Percentiles rank a stretch among this genome's conserved stretches.
phyloP scores from a whole-genome alignment of 2,888 invertebrate genomes.

The Cantharis rustica region DNA sequence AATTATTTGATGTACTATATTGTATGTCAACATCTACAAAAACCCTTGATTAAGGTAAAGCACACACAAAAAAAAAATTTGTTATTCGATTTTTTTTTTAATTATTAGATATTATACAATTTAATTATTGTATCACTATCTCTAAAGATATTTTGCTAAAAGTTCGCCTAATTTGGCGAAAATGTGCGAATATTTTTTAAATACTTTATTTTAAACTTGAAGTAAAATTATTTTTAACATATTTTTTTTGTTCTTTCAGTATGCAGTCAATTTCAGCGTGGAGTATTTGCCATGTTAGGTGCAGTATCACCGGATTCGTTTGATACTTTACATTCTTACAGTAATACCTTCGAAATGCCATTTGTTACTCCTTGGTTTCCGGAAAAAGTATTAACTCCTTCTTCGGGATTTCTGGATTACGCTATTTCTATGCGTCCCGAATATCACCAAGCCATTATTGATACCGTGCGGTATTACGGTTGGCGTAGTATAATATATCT shows the following conservation, averaged over 20 bases:
- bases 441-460: constrained; percentile 93
- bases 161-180: too few species aligned
- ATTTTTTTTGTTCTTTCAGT: constrained; percentile 68
- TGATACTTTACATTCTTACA: constrained; percentile 91
- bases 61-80: too few species aligned
- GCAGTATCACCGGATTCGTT: constrained; percentile 94
- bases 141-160: too few species aligned
- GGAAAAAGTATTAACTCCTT: constrained; percentile 87
- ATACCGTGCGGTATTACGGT: constrained; percentile 89
- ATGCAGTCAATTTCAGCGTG: constrained; percentile 87
- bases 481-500: constrained; percentile 90
- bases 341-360: constrained; percentile 94
- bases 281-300: constrained; percentile 88
- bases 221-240: background rate
- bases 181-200: too few species aligned
- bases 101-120: too few species aligned
- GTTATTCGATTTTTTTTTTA: too few species aligned
- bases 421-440: constrained; percentile 94
- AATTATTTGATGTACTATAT: too few species aligned
- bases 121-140: too few species aligned
- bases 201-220: background rate
- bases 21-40: too few species aligned
- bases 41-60: too few species aligned
- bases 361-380: constrained; percentile 94
- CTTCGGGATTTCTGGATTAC: constrained; percentile 86